Conservation (phyloP, 2,888 invertebrate species). For the Tupiocoris notatus region DNA sequence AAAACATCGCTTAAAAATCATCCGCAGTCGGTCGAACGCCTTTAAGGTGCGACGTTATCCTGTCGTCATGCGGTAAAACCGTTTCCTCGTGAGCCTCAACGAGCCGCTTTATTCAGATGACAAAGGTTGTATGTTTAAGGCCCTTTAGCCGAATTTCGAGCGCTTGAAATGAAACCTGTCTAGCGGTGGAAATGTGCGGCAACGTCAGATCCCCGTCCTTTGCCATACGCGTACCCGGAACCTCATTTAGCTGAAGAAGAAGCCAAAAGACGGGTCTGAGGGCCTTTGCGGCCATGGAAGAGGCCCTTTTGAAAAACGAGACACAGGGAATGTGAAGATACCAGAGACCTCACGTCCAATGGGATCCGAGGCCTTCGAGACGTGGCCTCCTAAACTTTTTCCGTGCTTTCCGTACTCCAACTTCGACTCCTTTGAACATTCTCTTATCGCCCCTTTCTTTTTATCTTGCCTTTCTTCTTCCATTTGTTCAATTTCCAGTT, state of each 20-base stretch:
- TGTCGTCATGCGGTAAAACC: too few species aligned
- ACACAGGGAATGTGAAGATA: not conserved
- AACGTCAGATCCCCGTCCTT: not conserved
- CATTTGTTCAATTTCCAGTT: conserved; percentile 8
- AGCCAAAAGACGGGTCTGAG: not conserved
- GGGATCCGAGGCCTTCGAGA: too few species aligned
- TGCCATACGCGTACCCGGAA: not conserved
- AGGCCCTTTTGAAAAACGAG: not conserved
- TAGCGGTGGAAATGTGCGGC: not conserved
- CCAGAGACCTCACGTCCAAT: not conserved
- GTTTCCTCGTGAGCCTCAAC: too few species aligned
- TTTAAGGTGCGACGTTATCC: too few species aligned
- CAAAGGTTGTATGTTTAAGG: not conserved
- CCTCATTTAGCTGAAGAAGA: not conserved
- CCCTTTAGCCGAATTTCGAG: not conserved
- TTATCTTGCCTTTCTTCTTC: conserved; percentile 19
- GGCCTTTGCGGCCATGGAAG: not conserved
- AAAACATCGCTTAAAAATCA: too few species aligned
- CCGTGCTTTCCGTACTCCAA: conserved; percentile 2
- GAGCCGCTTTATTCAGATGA: too few species aligned
- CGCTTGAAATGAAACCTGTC: not conserved
- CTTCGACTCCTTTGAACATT: conserved; percentile 22
- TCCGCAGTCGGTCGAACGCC: too few species aligned
- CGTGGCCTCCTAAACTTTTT: too few species aligned
- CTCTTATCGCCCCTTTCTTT: conserved; percentile 26